These are phyloP conservation scores for Exephanes ischioxanthus DNA, from an alignment of 2,888 invertebrate genomes.

Conservation along the genomic window DNA sequence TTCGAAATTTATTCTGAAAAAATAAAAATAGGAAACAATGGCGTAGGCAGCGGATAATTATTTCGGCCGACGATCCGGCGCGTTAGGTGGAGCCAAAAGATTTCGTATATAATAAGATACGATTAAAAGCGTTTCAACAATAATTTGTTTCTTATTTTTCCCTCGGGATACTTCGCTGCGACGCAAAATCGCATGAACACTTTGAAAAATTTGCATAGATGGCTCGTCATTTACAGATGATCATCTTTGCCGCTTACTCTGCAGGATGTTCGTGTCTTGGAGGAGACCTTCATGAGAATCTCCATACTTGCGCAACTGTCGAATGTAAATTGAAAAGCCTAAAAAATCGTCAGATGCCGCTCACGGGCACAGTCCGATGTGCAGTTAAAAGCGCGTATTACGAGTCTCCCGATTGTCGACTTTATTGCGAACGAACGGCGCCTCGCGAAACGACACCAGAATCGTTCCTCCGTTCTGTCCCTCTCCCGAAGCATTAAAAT, in stretches of 20 bases:
- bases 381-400: constrained; percentile 68
- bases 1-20: background rate
- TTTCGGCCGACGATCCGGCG: background rate
- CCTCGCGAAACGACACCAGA: constrained; percentile 56
- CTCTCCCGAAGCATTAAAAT: constrained; percentile 41
- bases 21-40: constrained; percentile 4
- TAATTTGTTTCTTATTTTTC: constrained; percentile 14
- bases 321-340: constrained; percentile 40
- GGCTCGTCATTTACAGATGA: constrained; percentile 62
- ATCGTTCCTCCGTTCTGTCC: background rate
- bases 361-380: constrained; percentile 59
- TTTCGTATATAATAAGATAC: background rate
- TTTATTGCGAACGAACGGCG: constrained; percentile 66
- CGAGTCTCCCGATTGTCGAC: constrained; percentile 66
- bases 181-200: background rate
- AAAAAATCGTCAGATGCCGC: constrained; percentile 62
- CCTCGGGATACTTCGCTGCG: background rate
- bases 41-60: background rate
- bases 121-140: constrained; percentile 11
- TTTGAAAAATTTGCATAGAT: constrained; percentile 64
- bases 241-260: constrained; percentile 40
- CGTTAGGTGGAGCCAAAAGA: background rate
- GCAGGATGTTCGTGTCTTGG: constrained; percentile 28
- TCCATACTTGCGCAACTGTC: constrained; percentile 51
- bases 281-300: constrained; percentile 57